These are phyloP conservation scores for Phyllotreta striolata DNA, from an alignment of 2,888 invertebrate genomes.

Conservation along the genomic window DNA sequence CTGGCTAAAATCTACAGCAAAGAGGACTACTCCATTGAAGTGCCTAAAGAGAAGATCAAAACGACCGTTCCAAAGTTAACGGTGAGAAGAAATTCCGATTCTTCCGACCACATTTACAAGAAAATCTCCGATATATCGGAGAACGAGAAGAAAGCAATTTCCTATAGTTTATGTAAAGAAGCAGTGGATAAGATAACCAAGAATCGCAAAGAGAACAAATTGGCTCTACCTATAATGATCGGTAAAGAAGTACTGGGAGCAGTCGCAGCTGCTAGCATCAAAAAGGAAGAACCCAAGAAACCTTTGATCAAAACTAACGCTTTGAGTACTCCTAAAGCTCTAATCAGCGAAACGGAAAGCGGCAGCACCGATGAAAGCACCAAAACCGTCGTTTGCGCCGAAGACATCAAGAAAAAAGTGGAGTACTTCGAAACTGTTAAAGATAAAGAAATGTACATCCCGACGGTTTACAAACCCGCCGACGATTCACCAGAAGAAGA, in stretches of 20 bases:
- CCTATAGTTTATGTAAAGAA: constrained; percentile 77
- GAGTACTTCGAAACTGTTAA: constrained; percentile 81
- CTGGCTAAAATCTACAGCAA: constrained; percentile 79
- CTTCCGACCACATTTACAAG: constrained; percentile 36
- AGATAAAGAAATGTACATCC: constrained; percentile 62
- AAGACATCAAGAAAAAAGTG: constrained; percentile 76
- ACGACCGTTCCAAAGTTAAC: constrained; percentile 51
- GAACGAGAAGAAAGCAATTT: constrained; percentile 76
- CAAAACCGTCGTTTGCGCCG: constrained; percentile 72
- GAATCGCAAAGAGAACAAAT: constrained; percentile 51
- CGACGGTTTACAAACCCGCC: constrained; percentile 61
- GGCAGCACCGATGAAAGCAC: constrained; percentile 75
- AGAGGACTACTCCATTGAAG: constrained; percentile 71
- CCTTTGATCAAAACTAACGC: constrained; percentile 55
- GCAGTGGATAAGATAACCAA: constrained; percentile 70
- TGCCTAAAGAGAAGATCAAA: constrained; percentile 57
- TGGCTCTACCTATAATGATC: constrained; percentile 56
- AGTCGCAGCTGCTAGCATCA: constrained; percentile 63
- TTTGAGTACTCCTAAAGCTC: constrained; percentile 57
- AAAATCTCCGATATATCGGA: constrained; percentile 66
- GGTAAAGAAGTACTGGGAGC: constrained; percentile 71
- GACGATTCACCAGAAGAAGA: constrained; percentile 58
- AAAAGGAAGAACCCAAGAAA: constrained; percentile 53
- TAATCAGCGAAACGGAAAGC: constrained; percentile 75
- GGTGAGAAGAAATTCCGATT: constrained; percentile 62